These are phyloP conservation scores for Paradoxurus hermaphroditus DNA, from an alignment of 2,113 vertebrate genomes.

Conservation along the genomic window DNA sequence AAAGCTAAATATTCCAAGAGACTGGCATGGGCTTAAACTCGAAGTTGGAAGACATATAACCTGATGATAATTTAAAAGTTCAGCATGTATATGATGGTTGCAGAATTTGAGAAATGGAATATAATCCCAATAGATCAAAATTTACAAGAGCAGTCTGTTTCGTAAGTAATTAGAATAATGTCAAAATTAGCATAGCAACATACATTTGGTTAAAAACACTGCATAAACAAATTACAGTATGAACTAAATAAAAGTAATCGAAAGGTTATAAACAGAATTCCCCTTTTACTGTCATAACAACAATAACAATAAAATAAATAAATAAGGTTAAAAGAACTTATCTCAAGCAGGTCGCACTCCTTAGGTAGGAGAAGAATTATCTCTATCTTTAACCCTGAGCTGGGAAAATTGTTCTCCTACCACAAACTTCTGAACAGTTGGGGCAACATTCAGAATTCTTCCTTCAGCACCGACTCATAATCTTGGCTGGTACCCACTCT, in stretches of 20 bases:
- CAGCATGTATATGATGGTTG: not conserved
- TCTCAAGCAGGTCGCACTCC: not conserved
- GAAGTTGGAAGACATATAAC: not conserved
- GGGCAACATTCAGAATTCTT: not conserved
- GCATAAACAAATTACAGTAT: not conserved
- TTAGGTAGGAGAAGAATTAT: not conserved
- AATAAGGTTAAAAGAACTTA: not conserved
- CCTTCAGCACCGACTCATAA: not conserved
- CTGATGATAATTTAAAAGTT: not conserved
- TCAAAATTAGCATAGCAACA: not conserved
- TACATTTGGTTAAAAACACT: not conserved
- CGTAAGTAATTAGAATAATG: not conserved
- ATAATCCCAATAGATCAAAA: not conserved
- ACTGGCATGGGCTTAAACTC: not conserved
- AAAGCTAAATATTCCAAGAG: not conserved
- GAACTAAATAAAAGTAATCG: not conserved
- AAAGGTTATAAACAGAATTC: not conserved
- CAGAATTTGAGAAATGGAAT: not conserved
- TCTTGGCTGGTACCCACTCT: not conserved
- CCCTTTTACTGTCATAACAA: not conserved
- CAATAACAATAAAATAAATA: not conserved
- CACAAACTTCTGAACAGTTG: not conserved
- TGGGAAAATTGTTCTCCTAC: not conserved
- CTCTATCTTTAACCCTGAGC: not conserved
- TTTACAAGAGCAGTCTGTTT: not conserved